A percentile compares a stretch with the other conserved stretches of the same genome.
These are phyloP conservation scores for Lethenteron reissneri DNA, from an alignment of 2,113 vertebrate species.

Conservation along the genomic window DNA sequence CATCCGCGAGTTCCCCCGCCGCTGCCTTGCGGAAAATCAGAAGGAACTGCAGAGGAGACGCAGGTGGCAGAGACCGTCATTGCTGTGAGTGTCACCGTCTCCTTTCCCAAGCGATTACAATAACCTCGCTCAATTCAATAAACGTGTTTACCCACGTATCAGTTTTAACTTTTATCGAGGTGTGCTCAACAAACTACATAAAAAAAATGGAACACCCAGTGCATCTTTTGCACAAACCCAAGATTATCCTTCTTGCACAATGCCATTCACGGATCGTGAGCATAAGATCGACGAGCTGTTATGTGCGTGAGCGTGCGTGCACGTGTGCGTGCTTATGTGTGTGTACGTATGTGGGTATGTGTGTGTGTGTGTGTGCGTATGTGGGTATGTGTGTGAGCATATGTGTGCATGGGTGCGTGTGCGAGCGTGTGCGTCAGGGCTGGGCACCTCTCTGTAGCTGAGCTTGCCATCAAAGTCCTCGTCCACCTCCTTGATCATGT, in stretches of 20 bases:
- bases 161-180: too few species aligned
- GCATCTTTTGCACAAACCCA: too few species aligned
- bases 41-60: conserved; percentile 37
- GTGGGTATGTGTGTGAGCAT: background rate
- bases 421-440: background rate
- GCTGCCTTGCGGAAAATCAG: conserved; percentile 82
- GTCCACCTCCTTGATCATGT: conserved; percentile 94
- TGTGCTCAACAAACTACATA: background rate
- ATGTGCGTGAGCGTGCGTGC: background rate
- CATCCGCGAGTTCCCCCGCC: conserved; percentile 58
- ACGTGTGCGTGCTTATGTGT: background rate
- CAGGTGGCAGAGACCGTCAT: too few species aligned
- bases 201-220: too few species aligned
- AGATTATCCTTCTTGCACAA: too few species aligned
- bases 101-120: too few species aligned
- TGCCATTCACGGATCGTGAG: too few species aligned
- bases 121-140: too few species aligned
- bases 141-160: too few species aligned
- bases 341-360: background rate
- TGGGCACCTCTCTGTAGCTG: conserved; percentile 64
- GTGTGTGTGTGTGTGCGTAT: background rate
- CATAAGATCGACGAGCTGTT: background rate
- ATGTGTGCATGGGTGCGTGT: background rate
- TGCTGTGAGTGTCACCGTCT: too few species aligned
- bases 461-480: conserved; percentile 81